Percentiles rank a stretch among this genome's conserved stretches.
Conservation (phyloP, 2,888 invertebrate species). For the Monochamus alternatus region DNA sequence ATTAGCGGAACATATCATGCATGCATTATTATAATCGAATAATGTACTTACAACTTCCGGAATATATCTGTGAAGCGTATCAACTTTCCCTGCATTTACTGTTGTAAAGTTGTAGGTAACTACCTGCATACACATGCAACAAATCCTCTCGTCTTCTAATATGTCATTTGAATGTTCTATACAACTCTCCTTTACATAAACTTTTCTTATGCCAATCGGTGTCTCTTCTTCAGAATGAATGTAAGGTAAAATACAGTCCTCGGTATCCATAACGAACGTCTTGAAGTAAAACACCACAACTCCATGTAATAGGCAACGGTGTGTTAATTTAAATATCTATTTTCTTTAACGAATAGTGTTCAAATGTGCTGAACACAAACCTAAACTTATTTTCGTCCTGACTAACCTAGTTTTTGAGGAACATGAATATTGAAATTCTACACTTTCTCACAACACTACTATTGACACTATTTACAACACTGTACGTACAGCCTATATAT, state of each 20-base stretch:
- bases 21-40: background rate
- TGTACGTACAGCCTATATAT: too few relatives aligned
- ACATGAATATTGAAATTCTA: too few relatives aligned
- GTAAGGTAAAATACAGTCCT: background rate
- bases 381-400: too few relatives aligned
- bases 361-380: too few relatives aligned
- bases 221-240: background rate
- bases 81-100: background rate
- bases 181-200: background rate
- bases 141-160: background rate
- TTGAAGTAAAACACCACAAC: too few relatives aligned
- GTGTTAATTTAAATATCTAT: too few relatives aligned
- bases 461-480: too few relatives aligned
- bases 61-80: background rate
- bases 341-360: too few relatives aligned
- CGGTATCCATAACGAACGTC: background rate
- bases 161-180: background rate
- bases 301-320: too few relatives aligned
- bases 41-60: slow-evolving; percentile 4
- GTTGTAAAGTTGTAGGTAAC: background rate
- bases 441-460: too few relatives aligned
- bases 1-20: too few relatives aligned
- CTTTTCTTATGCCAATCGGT: background rate
- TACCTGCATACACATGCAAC: background rate
- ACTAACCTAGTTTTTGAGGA: too few relatives aligned